Base-by-base conservation (phyloP, 1,140 invertebrate species). In the Tetraneura akinire region DNA sequence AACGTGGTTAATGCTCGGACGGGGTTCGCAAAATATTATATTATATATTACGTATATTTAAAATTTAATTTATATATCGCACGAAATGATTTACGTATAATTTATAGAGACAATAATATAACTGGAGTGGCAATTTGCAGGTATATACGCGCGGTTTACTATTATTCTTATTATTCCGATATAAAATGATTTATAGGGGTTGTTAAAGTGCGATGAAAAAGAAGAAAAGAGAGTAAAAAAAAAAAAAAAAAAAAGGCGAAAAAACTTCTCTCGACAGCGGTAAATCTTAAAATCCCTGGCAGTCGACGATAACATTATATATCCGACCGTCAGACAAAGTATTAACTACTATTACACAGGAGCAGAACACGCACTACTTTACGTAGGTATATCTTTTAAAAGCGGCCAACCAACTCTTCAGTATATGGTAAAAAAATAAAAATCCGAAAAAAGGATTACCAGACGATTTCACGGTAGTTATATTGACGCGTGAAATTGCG, bases 291-390 rank as follows among this genome's bases (percentile, higher is more conserved):
- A 57, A 76, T 57, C 71, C 71, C 51, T 53, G 70, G 29, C 47
- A 32, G 70, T 8, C 47, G 47, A 74, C 51, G 71, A 74, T 74
- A 74, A 74, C 71, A 55, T 74, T 74, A 74, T 74, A 74, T 37
- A 37, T 74, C 51, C 71, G 37, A 55, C 71, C 68, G 45, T 71
- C 68, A 26, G 26, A 71, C 68, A 3, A 23, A 29, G 47, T 29
- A 71, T 32, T 62, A 62, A 62, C 13, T 9, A 29, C 57, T 18
- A 29, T 8, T n/a, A n/a, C n/a, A n/a, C n/a, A 6, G 26, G 0
- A 4, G 13, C 51, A 3, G 26, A 51, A 16, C 26, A 1, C 23
- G n/a, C n/a, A n/a, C n/a, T n/a, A n/a, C n/a, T n/a, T n/a, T 49
- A 51, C 47, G 49, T 29, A 32, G 11, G 68, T 47, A 29, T 62